Evolutionary conservation across 2,113 vertebrate species (phyloP).

Genomic region (Pipa parva): DNA sequence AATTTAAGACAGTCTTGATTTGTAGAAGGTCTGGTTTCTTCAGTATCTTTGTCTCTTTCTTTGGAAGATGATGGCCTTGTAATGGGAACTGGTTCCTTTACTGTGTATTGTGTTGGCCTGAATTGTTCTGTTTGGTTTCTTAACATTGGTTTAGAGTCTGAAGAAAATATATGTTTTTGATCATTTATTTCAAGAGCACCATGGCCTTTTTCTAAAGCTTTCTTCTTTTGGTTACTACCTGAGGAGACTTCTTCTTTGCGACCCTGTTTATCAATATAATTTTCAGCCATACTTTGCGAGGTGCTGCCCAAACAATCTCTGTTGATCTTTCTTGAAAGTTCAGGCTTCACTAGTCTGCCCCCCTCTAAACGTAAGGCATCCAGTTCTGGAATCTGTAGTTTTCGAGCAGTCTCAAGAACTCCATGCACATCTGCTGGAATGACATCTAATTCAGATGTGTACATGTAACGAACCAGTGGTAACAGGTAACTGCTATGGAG

Average conservation of each 20-base stretch:
- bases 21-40: neutral
- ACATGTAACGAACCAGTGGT: constrained; percentile 28
- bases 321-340: constrained; percentile 7
- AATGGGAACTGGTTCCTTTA: no score
- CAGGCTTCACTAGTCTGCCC: constrained; percentile 12
- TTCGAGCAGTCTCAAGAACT: constrained; percentile 9
- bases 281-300: neutral
- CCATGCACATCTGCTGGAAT: constrained; percentile 7
- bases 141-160: neutral
- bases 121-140: neutral
- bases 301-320: constrained; percentile 3
- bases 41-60: neutral
- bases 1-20: no score
- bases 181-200: no score
- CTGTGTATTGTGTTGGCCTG: no score
- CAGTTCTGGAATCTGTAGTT: constrained; percentile 12
- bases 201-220: no score
- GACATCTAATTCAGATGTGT: constrained; percentile 21
- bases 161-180: neutral
- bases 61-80: neutral
- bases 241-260: no score
- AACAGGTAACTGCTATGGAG: constrained; percentile 3
- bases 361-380: constrained; percentile 11
- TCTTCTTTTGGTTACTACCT: no score
- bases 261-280: neutral